Evolutionary conservation across 1,140 invertebrate species (phyloP).

Genomic region (Augochlora pura): DNA sequence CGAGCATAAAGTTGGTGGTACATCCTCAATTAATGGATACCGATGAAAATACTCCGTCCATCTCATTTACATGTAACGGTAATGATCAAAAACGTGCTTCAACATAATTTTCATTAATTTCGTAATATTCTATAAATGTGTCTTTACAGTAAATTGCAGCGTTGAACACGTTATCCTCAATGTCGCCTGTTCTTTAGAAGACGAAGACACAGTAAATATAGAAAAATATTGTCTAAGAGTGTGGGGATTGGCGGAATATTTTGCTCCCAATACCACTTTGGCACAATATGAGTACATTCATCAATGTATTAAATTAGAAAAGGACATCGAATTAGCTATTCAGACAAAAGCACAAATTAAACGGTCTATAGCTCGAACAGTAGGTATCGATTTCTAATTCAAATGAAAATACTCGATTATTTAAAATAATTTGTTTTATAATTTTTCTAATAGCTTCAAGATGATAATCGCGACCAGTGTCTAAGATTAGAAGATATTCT

Average conservation of each 20-base stretch:
- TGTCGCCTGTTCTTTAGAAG: constrained; percentile 90
- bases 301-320: constrained; percentile 95
- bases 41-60: constrained; percentile 76
- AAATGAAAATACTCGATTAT: background rate
- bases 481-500: constrained; percentile 88
- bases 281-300: constrained; percentile 96
- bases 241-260: constrained; percentile 90
- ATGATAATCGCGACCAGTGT: constrained; percentile 87
- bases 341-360: constrained; percentile 84
- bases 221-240: constrained; percentile 88
- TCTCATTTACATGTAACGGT: constrained; percentile 94
- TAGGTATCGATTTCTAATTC: constrained; percentile 74
- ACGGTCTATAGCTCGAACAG: constrained; percentile 85
- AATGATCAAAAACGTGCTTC: constrained; percentile 67
- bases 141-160: constrained; percentile 88
- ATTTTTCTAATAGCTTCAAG: constrained; percentile 80
- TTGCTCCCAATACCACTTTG: constrained; percentile 85
- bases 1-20: constrained; percentile 92
- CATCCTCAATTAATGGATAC: constrained; percentile 83
- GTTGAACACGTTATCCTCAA: constrained; percentile 94
- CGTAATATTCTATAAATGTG: constrained; percentile 24
- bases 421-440: background rate
- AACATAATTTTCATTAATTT: constrained; percentile 1
- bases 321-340: constrained; percentile 91
- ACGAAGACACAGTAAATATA: constrained; percentile 84